phyloP scores from a whole-genome alignment of 1,140 invertebrate species.

The Epicauta chinensis region DNA sequence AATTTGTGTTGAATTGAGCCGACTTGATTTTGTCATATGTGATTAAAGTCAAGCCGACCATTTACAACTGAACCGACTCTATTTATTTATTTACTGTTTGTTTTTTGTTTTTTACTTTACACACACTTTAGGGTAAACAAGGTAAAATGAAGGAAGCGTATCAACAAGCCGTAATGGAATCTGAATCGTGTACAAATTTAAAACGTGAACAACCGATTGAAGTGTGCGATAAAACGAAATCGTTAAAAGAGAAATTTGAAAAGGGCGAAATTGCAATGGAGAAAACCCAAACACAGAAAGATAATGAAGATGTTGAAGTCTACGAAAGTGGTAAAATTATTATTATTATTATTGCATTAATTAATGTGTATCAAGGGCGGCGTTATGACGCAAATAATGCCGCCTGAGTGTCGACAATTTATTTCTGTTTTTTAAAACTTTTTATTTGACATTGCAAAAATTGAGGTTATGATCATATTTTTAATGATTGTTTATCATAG shows the following conservation, averaged over 20 bases:
- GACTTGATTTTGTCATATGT: too few relatives aligned
- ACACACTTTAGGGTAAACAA: slow-evolving; percentile 87
- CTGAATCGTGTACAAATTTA: slow-evolving; percentile 41
- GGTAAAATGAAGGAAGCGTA: slow-evolving; percentile 88
- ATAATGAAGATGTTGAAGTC: slow-evolving; percentile 69
- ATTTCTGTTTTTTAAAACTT: too few relatives aligned
- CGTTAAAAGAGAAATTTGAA: slow-evolving; percentile 78
- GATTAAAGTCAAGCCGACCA: too few relatives aligned
- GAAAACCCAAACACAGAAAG: slow-evolving; percentile 48
- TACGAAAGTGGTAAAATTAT: slow-evolving; percentile 67
- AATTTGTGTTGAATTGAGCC: too few relatives aligned
- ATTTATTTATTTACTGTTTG: too few relatives aligned
- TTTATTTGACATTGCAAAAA: too few relatives aligned
- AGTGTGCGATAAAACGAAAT: slow-evolving; percentile 53
- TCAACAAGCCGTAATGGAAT: slow-evolving; percentile 80
- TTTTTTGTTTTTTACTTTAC: slow-evolving; percentile 2
- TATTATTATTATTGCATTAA: not conserved
- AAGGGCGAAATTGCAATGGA: slow-evolving; percentile 65
- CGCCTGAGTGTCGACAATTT: too few relatives aligned
- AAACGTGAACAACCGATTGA: slow-evolving; percentile 41
- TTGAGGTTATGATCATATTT: too few relatives aligned
- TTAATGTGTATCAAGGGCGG: too few relatives aligned
- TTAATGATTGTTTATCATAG: too few relatives aligned
- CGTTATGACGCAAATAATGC: too few relatives aligned
- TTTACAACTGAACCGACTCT: too few relatives aligned